Conservation (phyloP, 1,140 invertebrate species). For the Oreohelix idahoensis region DNA sequence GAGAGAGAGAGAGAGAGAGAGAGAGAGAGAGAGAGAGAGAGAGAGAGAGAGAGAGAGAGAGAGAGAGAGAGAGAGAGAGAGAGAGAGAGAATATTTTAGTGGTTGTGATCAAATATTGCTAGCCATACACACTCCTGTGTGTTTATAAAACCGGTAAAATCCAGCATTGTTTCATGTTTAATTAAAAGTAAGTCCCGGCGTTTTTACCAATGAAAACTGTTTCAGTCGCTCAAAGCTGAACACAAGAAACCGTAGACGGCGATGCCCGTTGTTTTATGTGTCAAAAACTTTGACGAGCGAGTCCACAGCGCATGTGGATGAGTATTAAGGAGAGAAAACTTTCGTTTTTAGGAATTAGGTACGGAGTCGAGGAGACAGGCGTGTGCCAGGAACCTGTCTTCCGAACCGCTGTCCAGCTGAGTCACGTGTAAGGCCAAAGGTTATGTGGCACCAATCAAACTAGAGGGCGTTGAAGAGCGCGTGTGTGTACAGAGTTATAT, state of each 20-base stretch:
- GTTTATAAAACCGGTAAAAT: background rate
- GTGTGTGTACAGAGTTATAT: constrained; percentile 11
- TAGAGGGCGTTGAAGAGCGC: background rate
- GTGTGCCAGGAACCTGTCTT: constrained; percentile 25
- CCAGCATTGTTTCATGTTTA: background rate
- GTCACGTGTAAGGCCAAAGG: constrained; percentile 30
- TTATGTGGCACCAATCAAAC: constrained; percentile 37
- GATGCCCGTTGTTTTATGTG: constrained; percentile 22
- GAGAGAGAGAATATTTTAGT: too few relatives aligned
- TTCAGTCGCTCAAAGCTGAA: background rate
- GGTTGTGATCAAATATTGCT: too few relatives aligned
- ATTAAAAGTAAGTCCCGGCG: background rate
- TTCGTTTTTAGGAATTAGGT: too few relatives aligned
- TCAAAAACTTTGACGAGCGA: constrained; percentile 25
- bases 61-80: too few relatives aligned
- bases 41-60: too few relatives aligned
- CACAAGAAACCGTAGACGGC: background rate
- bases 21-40: too few relatives aligned
- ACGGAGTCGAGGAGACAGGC: background rate
- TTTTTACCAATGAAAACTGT: background rate
- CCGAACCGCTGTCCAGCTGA: background rate
- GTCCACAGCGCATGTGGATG: background rate
- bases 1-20: too few relatives aligned
- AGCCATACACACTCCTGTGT: too few relatives aligned
- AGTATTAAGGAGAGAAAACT: background rate